Evolutionary conservation across 64 coral and sea anemone species (phyloP), one percentile per base, ranked within the genome.

Genomic region (Pocillopora damicornis): DNA sequence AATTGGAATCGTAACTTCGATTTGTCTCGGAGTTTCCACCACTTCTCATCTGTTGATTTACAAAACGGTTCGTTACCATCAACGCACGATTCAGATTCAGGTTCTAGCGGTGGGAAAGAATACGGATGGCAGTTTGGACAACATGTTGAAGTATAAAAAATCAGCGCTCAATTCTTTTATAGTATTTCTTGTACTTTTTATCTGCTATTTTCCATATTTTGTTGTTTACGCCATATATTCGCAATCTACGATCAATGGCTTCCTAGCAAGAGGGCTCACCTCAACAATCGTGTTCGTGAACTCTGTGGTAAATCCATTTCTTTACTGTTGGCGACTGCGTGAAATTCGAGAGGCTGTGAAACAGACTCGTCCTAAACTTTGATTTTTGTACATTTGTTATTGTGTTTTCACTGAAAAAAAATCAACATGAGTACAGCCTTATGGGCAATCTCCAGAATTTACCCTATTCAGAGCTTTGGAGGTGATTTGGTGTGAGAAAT

Each of bases 121-220:
- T 51, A 36, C 22, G 4, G 15, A 71, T 11, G 25, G 20, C 12
- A 23, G 67, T 1, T 11, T 7, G 9, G 13, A 6, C 35, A 35
- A 58, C 38, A 81, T 81, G 23, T 35, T 30, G 12, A 34, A 60
- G 0, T 60, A 65, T 14, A 60, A 62, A 13, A 81, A 81, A 60
- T 81, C 60, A 9, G 79, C 79, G 7, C 63, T 81, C 2, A 81
- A 65, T 34, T 30, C 79, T 18, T 81, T 81, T 81, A 63, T 81
- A 37, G 15, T 81, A 10, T 81, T 63, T 25, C 26, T 63, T 30
- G 79, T 81, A 16, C 79, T 81, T 11, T 16, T 81, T 17, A 64
- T 81, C 60, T 81, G 79, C 37, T 81, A 81, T 63, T 81, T 20
- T 37, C 79, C 79, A 15, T 81, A 81, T 81, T 61, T 81, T 8